Percentiles rank a stretch among this genome's conserved stretches.
phyloP scores from a whole-genome alignment of 2,113 vertebrate species.

The Sapajus apella region DNA sequence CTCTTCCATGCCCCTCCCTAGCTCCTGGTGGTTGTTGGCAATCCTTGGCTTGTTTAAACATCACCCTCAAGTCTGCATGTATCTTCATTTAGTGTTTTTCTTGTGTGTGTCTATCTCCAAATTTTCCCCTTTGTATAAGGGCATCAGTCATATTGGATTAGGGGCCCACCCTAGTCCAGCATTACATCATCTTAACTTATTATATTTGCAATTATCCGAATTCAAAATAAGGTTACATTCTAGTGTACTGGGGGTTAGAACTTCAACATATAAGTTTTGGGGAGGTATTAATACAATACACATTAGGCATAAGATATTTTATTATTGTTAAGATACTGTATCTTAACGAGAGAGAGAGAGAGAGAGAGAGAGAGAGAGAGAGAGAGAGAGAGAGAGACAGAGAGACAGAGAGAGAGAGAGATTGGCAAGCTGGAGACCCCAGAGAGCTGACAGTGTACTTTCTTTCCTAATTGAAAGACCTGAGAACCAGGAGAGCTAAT shows the following conservation, averaged over 20 bases:
- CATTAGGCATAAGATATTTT: conserved; percentile 2
- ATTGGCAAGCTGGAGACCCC: not conserved
- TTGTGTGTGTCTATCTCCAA: not conserved
- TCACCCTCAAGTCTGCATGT: not conserved
- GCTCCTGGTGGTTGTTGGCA: not conserved
- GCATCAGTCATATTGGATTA: not conserved
- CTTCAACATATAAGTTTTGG: not conserved
- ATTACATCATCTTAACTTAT: not conserved
- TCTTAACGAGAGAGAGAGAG: no score
- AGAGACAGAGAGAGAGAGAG: not conserved
- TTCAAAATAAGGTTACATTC: not conserved
- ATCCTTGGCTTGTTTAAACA: not conserved
- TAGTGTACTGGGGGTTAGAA: not conserved
- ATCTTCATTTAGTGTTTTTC: not conserved
- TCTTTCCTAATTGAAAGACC: not conserved
- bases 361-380: not conserved
- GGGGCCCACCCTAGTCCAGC: no score
- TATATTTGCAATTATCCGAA: not conserved
- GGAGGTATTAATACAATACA: not conserved
- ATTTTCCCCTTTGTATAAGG: not conserved
- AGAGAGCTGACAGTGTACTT: not conserved
- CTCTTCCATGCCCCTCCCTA: not conserved
- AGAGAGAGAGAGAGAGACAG: not conserved
- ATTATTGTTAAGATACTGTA: not conserved
- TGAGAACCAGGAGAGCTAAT: not conserved